phyloP scores from a whole-genome alignment of 2,797 vertebrate genomes.

The Coregonus sp. region DNA sequence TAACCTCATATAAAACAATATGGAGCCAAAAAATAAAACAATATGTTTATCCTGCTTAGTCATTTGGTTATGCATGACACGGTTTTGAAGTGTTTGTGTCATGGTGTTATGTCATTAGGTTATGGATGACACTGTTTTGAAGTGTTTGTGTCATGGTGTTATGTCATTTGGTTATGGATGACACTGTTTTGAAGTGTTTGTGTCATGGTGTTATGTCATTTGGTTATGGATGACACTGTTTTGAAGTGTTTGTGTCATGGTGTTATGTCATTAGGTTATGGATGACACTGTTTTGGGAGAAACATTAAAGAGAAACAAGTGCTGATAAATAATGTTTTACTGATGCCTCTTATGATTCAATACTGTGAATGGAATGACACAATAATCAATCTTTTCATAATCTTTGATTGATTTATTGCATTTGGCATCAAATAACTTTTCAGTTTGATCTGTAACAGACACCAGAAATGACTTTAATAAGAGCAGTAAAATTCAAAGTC shows the following conservation, averaged over 20 bases:
- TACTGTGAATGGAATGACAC: background rate
- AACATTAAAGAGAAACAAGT: background rate
- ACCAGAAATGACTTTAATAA: background rate
- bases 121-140: background rate
- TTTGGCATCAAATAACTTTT: background rate
- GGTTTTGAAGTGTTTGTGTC: no score
- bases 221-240: background rate
- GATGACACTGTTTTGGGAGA: background rate
- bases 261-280: background rate
- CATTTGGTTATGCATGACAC: background rate
- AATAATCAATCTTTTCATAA: background rate
- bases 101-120: no score
- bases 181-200: no score
- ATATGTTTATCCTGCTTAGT: no score
- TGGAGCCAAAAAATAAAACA: no score
- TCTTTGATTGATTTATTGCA: background rate
- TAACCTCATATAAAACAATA: no score
- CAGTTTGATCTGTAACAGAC: background rate
- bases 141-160: background rate
- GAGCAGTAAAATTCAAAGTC: background rate
- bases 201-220: no score
- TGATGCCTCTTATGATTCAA: background rate
- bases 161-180: background rate
- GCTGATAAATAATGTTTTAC: background rate
- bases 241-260: background rate